Evolutionary conservation across 1,140 invertebrate genomes (phyloP).

Genomic region (Paramacrobiotus metropolitanus): DNA sequence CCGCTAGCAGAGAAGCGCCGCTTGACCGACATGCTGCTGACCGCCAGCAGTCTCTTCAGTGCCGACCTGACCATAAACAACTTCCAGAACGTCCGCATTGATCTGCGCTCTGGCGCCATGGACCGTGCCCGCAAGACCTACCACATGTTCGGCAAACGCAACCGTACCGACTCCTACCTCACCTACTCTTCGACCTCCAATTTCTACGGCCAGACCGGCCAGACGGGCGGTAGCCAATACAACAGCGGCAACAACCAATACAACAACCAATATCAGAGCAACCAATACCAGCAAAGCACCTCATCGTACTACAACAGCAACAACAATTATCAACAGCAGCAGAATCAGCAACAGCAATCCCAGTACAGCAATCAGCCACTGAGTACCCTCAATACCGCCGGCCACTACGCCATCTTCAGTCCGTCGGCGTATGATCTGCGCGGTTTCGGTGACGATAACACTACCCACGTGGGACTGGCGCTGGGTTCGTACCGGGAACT

Average conservation of each 20-base stretch:
- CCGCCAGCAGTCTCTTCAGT: neutral
- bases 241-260: no score
- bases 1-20: neutral
- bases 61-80: neutral
- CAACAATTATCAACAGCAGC: neutral
- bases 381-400: neutral
- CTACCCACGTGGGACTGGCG: neutral
- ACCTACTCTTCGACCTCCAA: no score
- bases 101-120: neutral
- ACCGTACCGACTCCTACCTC: neutral
- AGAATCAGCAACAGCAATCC: neutral
- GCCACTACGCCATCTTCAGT: neutral
- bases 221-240: no score
- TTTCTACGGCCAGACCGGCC: no score
- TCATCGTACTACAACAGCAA: neutral
- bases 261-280: no score
- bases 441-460: neutral
- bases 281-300: neutral
- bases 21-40: neutral
- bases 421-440: neutral
- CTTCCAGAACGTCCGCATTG: no score
- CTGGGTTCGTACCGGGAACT: neutral
- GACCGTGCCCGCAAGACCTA: neutral
- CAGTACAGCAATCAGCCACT: neutral
- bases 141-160: slow-evolving; percentile 3